A percentile compares a stretch with the other conserved stretches of the same genome.
phyloP scores from a whole-genome alignment of 2,797 vertebrate species.

The Diceros bicornis region DNA sequence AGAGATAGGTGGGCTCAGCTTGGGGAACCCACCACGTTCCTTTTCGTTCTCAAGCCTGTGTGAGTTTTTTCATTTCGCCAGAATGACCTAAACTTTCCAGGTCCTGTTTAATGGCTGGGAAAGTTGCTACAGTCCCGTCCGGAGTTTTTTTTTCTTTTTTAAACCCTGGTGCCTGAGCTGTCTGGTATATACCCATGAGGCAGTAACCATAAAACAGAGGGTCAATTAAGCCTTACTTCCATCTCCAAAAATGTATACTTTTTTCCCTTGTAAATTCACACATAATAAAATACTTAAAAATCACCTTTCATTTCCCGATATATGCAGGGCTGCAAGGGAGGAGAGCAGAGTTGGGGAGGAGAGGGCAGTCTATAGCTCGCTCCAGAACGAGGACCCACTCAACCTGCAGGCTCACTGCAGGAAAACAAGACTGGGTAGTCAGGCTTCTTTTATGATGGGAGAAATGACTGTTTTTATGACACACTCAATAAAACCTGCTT shows the following conservation, averaged over 20 bases:
- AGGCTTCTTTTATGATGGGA: conserved; percentile 89
- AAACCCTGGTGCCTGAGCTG: conserved; percentile 49
- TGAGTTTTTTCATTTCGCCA: background rate
- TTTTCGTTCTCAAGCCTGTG: conserved; percentile 42
- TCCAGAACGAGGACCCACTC: conserved; percentile 70
- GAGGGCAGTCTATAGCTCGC: background rate
- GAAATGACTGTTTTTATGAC: conserved; percentile 89
- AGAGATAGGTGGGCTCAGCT: background rate
- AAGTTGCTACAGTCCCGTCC: conserved; percentile 64
- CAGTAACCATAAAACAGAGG: conserved; percentile 80
- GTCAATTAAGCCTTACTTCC: conserved; percentile 84
- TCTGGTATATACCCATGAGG: conserved; percentile 67
- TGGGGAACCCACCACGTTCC: background rate
- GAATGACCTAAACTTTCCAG: conserved; percentile 73
- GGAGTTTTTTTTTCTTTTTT: conserved; percentile 31
- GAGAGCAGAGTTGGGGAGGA: background rate
- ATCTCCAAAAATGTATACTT: conserved; percentile 78
- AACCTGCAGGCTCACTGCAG: conserved; percentile 82
- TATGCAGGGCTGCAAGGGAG: conserved; percentile 68
- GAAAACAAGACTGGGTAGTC: conserved; percentile 86
- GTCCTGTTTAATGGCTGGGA: conserved; percentile 54
- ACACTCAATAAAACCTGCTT: conserved; percentile 90
- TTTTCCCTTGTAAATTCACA: conserved; percentile 76
- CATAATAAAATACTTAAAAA: conserved; percentile 87
- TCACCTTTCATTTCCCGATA: conserved; percentile 84